Evolutionary conservation across 2,888 invertebrate species (phyloP).

Genomic region (Diaprepes abbreviatus): DNA sequence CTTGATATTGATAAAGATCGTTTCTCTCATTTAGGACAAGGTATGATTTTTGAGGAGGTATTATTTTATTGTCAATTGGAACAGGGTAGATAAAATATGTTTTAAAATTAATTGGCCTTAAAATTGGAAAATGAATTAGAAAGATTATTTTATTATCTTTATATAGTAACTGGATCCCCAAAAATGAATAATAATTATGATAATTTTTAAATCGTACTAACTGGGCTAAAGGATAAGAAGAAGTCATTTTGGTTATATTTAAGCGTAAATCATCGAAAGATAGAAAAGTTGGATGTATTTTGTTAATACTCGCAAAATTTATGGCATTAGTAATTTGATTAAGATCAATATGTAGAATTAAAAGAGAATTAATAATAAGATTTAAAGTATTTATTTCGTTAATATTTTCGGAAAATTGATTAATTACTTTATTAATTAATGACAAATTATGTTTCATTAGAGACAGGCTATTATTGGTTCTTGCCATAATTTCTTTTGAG

Average conservation of each 20-base stretch:
- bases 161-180: conserved; percentile 1
- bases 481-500: not conserved
- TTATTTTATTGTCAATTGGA: conserved; percentile 17
- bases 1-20: not conserved
- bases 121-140: conserved; percentile 6
- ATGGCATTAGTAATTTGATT: conserved; percentile 2
- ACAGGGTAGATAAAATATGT: conserved; percentile 14
- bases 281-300: conserved; percentile 35
- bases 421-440: not conserved
- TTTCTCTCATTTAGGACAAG: conserved; percentile 27
- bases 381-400: not conserved
- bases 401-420: not conserved
- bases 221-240: not conserved
- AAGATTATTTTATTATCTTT: not conserved
- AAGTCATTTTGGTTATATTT: conserved; percentile 8
- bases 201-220: conserved; percentile 1
- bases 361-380: not conserved
- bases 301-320: not conserved
- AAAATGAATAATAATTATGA: conserved; percentile 14
- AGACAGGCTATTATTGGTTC: not conserved
- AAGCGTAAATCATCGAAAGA: conserved; percentile 30
- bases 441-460: not conserved
- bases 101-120: not conserved
- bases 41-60: conserved; percentile 15
- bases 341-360: not conserved